phyloP scores from a whole-genome alignment of 2,797 vertebrate genomes.

The Huso huso region DNA sequence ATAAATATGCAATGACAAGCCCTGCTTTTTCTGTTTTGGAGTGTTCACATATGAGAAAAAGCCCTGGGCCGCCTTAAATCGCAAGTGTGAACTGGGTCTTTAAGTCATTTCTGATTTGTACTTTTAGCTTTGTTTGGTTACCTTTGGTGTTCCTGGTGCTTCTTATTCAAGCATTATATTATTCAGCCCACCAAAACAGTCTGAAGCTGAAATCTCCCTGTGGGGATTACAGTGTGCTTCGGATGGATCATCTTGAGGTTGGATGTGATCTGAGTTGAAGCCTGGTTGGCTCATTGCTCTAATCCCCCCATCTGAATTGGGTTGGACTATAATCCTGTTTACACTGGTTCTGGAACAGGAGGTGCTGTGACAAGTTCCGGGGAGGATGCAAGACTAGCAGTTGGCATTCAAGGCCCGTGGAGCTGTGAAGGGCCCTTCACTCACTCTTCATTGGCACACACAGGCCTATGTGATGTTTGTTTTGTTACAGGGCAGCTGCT shows the following conservation, averaged over 20 bases:
- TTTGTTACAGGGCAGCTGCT: slow-evolving; percentile 23
- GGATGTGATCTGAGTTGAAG: neutral
- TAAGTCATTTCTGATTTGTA: too few relatives aligned
- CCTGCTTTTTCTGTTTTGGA: too few relatives aligned
- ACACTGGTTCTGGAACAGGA: slow-evolving; percentile 7
- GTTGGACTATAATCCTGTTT: neutral
- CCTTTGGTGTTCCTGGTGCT: too few relatives aligned
- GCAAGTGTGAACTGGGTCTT: too few relatives aligned
- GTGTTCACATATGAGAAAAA: too few relatives aligned
- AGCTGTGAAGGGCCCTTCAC: slow-evolving; percentile 10
- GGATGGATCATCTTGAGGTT: neutral
- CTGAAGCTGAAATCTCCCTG: too few relatives aligned
- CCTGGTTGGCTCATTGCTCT: slow-evolving; percentile 50
- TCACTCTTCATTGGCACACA: slow-evolving; percentile 10
- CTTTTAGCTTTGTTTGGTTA: too few relatives aligned
- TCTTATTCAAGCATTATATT: too few relatives aligned
- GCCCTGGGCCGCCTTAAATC: too few relatives aligned
- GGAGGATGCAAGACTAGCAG: slow-evolving; percentile 19
- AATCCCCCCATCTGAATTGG: slow-evolving; percentile 33
- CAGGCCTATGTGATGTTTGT: slow-evolving; percentile 27
- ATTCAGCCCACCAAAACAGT: too few relatives aligned
- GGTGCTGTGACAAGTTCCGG: neutral
- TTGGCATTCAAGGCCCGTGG: neutral
- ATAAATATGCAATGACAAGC: too few relatives aligned
- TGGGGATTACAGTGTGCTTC: too few relatives aligned